phyloP scores from a whole-genome alignment of 2,797 vertebrate species.

The Streptopelia turtur region DNA sequence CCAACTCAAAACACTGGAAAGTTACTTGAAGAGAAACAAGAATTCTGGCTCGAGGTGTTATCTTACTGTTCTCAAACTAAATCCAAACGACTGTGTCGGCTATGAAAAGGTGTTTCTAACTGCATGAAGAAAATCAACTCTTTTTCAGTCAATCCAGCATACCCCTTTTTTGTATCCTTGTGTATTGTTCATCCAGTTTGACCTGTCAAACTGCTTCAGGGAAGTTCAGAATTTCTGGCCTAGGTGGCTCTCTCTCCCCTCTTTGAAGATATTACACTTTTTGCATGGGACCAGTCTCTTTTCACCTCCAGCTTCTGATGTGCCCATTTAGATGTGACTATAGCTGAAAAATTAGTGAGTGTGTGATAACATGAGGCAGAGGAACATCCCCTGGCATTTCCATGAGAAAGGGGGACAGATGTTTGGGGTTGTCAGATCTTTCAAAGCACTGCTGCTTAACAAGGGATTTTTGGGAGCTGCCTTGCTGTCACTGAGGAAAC shows the following conservation, averaged over 20 bases:
- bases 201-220: not conserved
- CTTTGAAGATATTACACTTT: not conserved
- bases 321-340: not conserved
- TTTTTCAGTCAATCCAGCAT: too few species aligned
- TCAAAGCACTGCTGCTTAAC: slow-evolving; percentile 20
- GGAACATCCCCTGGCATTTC: slow-evolving; percentile 10
- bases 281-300: not conserved
- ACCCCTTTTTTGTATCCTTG: not conserved
- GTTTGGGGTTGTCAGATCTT: not conserved
- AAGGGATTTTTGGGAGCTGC: slow-evolving; percentile 9
- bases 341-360: not conserved
- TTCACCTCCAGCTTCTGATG: not conserved
- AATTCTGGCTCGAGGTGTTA: too few species aligned
- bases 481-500: slow-evolving; percentile 21
- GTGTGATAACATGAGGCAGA: not conserved
- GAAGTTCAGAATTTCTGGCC: not conserved
- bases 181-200: not conserved
- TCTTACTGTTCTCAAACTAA: too few species aligned
- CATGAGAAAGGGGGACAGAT: slow-evolving; percentile 41
- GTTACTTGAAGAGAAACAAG: too few species aligned
- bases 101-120: too few species aligned
- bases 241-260: not conserved
- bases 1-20: too few species aligned
- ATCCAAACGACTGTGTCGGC: too few species aligned
- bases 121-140: too few species aligned